These are phyloP conservation scores for Galeopsomyia nigrocyanea DNA, from an alignment of 2,888 invertebrate species.

Conservation along the genomic window DNA sequence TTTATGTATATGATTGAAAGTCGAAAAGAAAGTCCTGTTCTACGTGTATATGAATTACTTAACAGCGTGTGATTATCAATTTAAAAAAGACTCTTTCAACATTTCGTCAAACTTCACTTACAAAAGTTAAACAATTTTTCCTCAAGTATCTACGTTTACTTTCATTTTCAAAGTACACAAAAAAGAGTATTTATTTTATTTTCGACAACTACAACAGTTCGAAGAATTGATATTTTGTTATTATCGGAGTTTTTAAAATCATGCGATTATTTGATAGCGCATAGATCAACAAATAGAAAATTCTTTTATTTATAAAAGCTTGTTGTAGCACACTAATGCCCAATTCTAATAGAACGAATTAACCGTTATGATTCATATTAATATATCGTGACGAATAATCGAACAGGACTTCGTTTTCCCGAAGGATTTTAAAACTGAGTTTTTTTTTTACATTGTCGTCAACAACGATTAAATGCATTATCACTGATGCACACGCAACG, in stretches of 20 bases:
- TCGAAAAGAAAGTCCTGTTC: slow-evolving; percentile 37
- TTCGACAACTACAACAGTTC: slow-evolving; percentile 12
- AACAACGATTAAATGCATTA: slow-evolving; percentile 58
- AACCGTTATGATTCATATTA: slow-evolving; percentile 26
- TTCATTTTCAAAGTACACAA: slow-evolving; percentile 5
- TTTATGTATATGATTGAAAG: slow-evolving; percentile 14
- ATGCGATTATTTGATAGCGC: no score
- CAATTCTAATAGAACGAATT: slow-evolving; percentile 7
- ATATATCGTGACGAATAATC: slow-evolving; percentile 11
- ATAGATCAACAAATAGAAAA: slow-evolving; percentile 22
- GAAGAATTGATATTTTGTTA: neutral
- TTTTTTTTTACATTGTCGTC: slow-evolving; percentile 16
- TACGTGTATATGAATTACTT: slow-evolving; percentile 4
- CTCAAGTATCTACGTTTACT: slow-evolving; percentile 18
- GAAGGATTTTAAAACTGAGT: slow-evolving; percentile 36
- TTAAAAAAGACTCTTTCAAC: slow-evolving; percentile 35
- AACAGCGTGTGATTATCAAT: slow-evolving; percentile 4
- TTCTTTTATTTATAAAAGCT: slow-evolving; percentile 14
- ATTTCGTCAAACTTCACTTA: slow-evolving; percentile 4
- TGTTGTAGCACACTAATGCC: neutral
- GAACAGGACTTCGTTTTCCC: slow-evolving; percentile 43
- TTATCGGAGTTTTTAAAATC: neutral
- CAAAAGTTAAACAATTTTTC: slow-evolving; percentile 34
- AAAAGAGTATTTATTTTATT: slow-evolving; percentile 7
- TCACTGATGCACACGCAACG: slow-evolving; percentile 54